phyloP scores from a whole-genome alignment of 1,140 invertebrate species.

The Brachionus angularis region DNA sequence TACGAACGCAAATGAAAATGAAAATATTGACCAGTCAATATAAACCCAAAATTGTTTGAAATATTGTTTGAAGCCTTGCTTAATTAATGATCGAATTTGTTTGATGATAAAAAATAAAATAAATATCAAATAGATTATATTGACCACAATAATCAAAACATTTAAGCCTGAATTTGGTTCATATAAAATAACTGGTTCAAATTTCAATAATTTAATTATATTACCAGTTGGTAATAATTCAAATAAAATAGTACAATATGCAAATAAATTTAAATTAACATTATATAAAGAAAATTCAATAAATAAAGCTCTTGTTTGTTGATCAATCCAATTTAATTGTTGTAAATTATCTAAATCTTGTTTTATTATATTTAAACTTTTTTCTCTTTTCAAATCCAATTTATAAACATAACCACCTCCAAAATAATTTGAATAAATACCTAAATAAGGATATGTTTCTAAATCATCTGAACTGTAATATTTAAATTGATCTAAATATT shows the following conservation, averaged over 20 bases:
- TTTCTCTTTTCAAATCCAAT: constrained; percentile 54
- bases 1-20: constrained; percentile 54
- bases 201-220: constrained; percentile 58
- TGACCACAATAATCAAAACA: constrained; percentile 54
- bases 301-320: constrained; percentile 61
- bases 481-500: no score
- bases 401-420: constrained; percentile 63
- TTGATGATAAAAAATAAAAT: constrained; percentile 59
- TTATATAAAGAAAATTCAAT: constrained; percentile 64
- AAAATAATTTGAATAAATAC: constrained; percentile 58
- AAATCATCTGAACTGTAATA: constrained; percentile 46
- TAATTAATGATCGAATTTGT: constrained; percentile 9
- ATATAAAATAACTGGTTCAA: constrained; percentile 54
- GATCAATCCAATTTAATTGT: constrained; percentile 61
- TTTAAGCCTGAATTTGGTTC: constrained; percentile 52
- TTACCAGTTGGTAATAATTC: constrained; percentile 62
- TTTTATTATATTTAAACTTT: constrained; percentile 50
- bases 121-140: constrained; percentile 57
- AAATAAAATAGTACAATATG: constrained; percentile 58
- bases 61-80: constrained; percentile 50
- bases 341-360: constrained; percentile 61
- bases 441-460: constrained; percentile 59
- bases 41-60: constrained; percentile 58
- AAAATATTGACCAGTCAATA: constrained; percentile 56
- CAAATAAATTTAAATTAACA: constrained; percentile 62